Evolutionary conservation across 2,888 invertebrate species (phyloP), one percentile per base, ranked within the genome.

Genomic region (Pollenia labialis): DNA sequence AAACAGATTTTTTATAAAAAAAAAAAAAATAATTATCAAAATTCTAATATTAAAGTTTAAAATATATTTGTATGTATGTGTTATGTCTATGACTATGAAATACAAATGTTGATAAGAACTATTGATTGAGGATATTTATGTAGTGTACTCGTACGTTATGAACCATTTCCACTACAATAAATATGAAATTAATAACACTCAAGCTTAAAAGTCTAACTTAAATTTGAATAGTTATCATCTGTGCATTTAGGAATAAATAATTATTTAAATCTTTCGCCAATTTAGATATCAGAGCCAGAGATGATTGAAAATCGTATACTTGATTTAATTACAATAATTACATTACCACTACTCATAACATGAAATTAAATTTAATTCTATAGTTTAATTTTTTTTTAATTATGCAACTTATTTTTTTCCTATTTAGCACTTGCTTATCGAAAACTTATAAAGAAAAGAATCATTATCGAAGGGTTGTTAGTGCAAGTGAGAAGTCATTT

Each of bases 271-370:
- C n/a, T 54, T 54, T 76, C 18, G 18, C 42, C 9, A n/a, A 23
- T 44, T 54, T 32, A 14, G n/a, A 66, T 14, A 48, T 16, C 12
- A n/a, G 12, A 23, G 3, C n/a, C 46, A 50, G 58, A 62, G 54
- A 64, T 18, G 32, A 46, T 72, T 44, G 16, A 54, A 72, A 58
- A 72, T 64, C 77, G 71, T 83, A 84, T 79, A 79, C 52, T 50
- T 52, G 32, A 44, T 76, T 64, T 74, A 52, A 66, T 62, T 74
- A 68, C 40, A 60, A 62, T 46, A 68, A 58, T 60, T 58, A 46
- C 14, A 48, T n/a, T 56, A 66, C 32, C 11, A 60, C 46, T 62
- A 32, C 11, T 32, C 32, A 32, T 32, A 32, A 32, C 32, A 32
- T 32, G 4, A 32, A 64, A 58, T 72, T 71, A 48, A 50, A 62